Conservation (phyloP, 2,888 invertebrate genomes). For the Cheilosia variabilis region DNA sequence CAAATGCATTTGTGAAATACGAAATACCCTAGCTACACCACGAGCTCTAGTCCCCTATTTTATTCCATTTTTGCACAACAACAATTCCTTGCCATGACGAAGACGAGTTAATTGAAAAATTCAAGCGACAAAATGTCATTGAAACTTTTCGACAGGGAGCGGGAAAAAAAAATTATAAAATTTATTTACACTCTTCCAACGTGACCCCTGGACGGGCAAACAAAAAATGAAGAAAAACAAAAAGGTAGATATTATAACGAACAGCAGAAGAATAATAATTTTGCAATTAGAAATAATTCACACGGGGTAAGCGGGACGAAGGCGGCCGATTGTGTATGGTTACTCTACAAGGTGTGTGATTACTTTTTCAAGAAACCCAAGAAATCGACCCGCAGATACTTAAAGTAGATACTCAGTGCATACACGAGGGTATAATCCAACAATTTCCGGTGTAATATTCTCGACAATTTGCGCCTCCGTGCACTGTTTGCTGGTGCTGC, state of each 20-base stretch:
- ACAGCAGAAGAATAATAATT: constrained; percentile 41
- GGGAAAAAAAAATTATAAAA: constrained; percentile 21
- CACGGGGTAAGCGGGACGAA: constrained; percentile 17
- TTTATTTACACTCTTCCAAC: constrained; percentile 32
- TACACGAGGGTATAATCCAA: constrained; percentile 61
- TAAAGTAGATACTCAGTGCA: constrained; percentile 14
- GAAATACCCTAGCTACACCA: constrained; percentile 1
- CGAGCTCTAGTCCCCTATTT: background rate
- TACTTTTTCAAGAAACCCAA: constrained; percentile 43
- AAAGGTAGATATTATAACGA: background rate
- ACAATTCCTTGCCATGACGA: background rate
- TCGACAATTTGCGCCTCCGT: constrained; percentile 46
- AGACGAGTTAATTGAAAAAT: constrained; percentile 51
- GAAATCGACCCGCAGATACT: constrained; percentile 45
- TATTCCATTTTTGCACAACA: constrained; percentile 19
- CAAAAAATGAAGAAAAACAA: background rate
- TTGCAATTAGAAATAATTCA: constrained; percentile 71
- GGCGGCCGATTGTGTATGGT: background rate
- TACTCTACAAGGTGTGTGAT: constrained; percentile 45
- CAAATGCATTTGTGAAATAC: constrained; percentile 11
- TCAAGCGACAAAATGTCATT: constrained; percentile 62
- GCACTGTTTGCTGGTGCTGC: background rate
- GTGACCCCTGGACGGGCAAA: constrained; percentile 46
- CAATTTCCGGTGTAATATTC: constrained; percentile 72
- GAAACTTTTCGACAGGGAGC: constrained; percentile 15